Conservation (phyloP, 2,888 invertebrate species). For the Sialis lutaria region DNA sequence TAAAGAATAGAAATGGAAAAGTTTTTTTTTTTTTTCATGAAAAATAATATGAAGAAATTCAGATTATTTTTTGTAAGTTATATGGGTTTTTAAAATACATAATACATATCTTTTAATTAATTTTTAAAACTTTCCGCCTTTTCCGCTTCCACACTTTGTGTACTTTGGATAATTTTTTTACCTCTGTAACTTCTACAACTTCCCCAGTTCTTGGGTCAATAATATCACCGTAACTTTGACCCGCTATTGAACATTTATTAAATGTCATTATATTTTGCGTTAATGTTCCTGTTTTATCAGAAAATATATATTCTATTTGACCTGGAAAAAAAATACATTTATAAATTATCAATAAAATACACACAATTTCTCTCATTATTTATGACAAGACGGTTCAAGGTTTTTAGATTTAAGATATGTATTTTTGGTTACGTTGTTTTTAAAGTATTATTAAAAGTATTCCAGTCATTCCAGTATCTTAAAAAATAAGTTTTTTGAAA, state of each 20-base stretch:
- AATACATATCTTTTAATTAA: not conserved
- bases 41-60: too few species aligned
- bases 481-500: too few species aligned
- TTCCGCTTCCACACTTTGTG: not conserved
- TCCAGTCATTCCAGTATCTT: too few species aligned
- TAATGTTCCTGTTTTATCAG: constrained; percentile 97
- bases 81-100: not conserved
- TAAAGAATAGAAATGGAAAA: too few species aligned
- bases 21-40: too few species aligned
- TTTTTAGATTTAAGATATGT: too few species aligned
- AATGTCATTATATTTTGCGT: constrained; percentile 99
- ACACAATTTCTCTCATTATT: too few species aligned
- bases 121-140: not conserved
- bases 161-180: constrained; percentile 24
- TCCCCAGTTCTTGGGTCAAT: constrained; percentile 77
- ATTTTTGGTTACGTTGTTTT: too few species aligned
- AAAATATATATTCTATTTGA: constrained; percentile 98
- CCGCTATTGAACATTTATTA: constrained; percentile 94
- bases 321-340: constrained; percentile 27
- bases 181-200: constrained; percentile 70
- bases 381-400: too few species aligned
- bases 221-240: constrained; percentile 80
- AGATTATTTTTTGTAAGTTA: not conserved
- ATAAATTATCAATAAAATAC: too few species aligned
- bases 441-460: too few species aligned